A percentile compares a stretch with the other conserved stretches of the same genome.
Conservation (phyloP, 2,888 invertebrate genomes). For the Drosophila niveifrons region DNA sequence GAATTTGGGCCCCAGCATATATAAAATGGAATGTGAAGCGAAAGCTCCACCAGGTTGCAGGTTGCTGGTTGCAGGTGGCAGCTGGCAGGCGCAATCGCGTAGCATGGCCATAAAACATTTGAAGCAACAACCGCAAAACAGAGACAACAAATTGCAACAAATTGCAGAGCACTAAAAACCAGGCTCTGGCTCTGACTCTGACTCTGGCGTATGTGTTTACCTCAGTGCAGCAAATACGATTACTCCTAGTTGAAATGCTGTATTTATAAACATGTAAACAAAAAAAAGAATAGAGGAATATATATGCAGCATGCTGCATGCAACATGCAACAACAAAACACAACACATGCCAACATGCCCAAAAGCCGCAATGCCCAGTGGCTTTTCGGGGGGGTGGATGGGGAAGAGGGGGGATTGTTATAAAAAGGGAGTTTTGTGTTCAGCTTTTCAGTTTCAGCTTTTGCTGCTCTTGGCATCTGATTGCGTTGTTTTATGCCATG, state of each 20-base stretch:
- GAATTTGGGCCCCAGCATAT: slow-evolving; percentile 50
- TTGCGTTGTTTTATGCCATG: slow-evolving; percentile 60
- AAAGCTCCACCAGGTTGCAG: neutral
- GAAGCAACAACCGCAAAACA: slow-evolving; percentile 63
- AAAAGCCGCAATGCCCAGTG: slow-evolving; percentile 41
- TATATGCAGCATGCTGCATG: slow-evolving; percentile 21
- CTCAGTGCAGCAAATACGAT: slow-evolving; percentile 43
- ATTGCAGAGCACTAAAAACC: slow-evolving; percentile 52
- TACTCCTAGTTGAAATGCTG: slow-evolving; percentile 50
- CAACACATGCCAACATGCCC: slow-evolving; percentile 13
- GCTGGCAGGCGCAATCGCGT: slow-evolving; percentile 37
- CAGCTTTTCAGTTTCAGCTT: slow-evolving; percentile 5
- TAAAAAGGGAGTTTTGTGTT: slow-evolving; percentile 9
- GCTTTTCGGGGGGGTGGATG: neutral
- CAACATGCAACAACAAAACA: slow-evolving; percentile 15
- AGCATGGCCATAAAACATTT: slow-evolving; percentile 72
- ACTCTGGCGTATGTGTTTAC: slow-evolving; percentile 50
- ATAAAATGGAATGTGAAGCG: slow-evolving; percentile 13
- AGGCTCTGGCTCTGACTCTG: slow-evolving; percentile 18
- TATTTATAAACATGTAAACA: slow-evolving; percentile 69
- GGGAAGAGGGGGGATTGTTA: neutral
- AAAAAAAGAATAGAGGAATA: neutral
- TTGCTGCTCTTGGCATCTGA: slow-evolving; percentile 53
- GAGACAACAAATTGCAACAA: slow-evolving; percentile 72
- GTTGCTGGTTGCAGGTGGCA: slow-evolving; percentile 20